Conservation (phyloP, 2,888 invertebrate species). For the Diaphora mendica region DNA sequence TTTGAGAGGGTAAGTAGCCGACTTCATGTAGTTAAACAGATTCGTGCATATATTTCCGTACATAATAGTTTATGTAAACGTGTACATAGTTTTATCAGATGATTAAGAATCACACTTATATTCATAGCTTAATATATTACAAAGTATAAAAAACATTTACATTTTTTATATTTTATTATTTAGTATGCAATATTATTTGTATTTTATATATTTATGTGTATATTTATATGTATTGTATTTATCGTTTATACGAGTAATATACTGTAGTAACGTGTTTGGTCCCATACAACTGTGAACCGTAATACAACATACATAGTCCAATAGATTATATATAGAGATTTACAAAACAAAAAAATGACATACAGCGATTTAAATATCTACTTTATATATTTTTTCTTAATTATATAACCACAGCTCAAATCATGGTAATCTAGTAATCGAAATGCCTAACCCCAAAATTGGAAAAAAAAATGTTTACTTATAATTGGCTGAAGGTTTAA, state of each 20-base stretch:
- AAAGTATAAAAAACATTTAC: neutral
- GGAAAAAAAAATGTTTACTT: neutral
- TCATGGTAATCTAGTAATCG: neutral
- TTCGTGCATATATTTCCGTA: conserved; percentile 60
- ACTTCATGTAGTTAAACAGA: conserved; percentile 31
- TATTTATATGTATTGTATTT: neutral
- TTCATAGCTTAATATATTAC: conserved; percentile 4
- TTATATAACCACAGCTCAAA: neutral
- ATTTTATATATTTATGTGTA: no score
- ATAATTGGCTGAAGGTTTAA: no score
- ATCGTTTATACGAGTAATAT: neutral
- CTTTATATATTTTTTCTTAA: no score
- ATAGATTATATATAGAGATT: neutral
- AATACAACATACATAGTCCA: neutral
- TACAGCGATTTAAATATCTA: neutral
- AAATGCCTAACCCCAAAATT: neutral
- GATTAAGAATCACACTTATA: conserved; percentile 4
- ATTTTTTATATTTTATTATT: neutral
- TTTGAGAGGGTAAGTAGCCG: conserved; percentile 64
- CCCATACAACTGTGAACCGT: neutral
- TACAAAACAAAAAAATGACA: neutral
- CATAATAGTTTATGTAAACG: conserved; percentile 27
- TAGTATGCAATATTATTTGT: neutral
- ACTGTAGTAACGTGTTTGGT: neutral
- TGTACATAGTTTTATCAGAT: conserved; percentile 31